These are phyloP conservation scores for Atlantisia rogersi DNA, from an alignment of 2,113 vertebrate genomes.

Conservation along the genomic window DNA sequence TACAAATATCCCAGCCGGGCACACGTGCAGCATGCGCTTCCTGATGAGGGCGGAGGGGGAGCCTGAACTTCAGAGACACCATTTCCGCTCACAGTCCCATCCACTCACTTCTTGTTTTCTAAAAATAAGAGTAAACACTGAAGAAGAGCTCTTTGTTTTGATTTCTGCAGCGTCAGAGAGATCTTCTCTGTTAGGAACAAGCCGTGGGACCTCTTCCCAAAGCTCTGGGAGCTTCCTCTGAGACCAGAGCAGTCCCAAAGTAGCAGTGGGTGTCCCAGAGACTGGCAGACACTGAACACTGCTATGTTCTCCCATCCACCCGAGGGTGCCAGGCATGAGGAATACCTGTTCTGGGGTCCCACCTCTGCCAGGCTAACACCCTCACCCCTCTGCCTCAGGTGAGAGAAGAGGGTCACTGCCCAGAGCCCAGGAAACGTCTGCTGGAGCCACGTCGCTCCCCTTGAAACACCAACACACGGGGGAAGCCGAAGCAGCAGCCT, in stretches of 20 bases:
- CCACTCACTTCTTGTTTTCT: not conserved
- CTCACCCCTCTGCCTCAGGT: not conserved
- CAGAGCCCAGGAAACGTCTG: not conserved
- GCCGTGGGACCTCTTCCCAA: not conserved
- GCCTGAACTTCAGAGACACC: not conserved
- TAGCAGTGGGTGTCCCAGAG: not conserved
- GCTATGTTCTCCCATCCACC: not conserved
- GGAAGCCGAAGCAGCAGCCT: not conserved
- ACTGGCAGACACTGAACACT: accelerated
- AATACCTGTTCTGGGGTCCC: not conserved
- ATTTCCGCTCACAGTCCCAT: constrained; percentile 2
- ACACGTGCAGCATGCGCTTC: constrained; percentile 41
- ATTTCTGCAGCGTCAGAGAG: not conserved
- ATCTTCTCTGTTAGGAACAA: not conserved
- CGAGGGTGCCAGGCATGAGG: not conserved
- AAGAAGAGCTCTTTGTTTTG: constrained; percentile 16
- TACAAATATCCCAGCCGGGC: not conserved
- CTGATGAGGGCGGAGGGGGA: not conserved
- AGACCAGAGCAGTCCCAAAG: not conserved
- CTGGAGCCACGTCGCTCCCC: not conserved
- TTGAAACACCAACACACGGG: not conserved
- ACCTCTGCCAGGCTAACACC: accelerated
- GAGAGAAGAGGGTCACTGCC: not conserved
- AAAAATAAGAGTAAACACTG: constrained; percentile 39
- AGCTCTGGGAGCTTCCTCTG: not conserved